A percentile compares a stretch with the other conserved stretches of the same genome.
Evolutionary conservation across 2,113 vertebrate species (phyloP).

Genomic region (Ctenodactylus gundi): DNA sequence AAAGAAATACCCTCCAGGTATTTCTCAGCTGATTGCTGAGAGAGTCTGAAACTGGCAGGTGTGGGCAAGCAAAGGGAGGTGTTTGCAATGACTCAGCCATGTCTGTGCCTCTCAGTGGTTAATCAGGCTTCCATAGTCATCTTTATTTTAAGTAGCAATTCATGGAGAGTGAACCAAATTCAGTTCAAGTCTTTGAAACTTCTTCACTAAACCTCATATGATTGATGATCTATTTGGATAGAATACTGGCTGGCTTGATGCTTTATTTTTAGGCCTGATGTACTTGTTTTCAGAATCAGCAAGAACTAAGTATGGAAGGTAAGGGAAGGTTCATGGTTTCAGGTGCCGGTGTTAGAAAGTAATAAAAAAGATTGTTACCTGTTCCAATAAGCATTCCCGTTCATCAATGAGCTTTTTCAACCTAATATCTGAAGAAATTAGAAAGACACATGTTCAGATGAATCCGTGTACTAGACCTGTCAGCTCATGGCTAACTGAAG

Average conservation of each 20-base stretch:
- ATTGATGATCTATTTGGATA: background rate
- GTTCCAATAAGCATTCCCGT: constrained; percentile 93
- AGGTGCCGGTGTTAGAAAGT: background rate
- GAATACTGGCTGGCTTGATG: background rate
- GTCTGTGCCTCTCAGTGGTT: accelerated
- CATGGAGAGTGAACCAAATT: accelerated
- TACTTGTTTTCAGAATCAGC: background rate
- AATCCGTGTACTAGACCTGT: accelerated
- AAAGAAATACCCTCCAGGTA: background rate
- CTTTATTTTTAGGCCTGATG: background rate
- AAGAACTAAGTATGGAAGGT: background rate
- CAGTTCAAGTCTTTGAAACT: background rate
- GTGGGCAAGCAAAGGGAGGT: accelerated
- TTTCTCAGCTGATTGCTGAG: background rate
- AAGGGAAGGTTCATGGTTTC: background rate
- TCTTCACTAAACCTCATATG: background rate
- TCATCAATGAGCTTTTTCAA: constrained; percentile 94
- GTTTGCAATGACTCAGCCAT: accelerated
- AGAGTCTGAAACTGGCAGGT: background rate
- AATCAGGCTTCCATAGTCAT: background rate
- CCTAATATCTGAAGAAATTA: constrained; percentile 89
- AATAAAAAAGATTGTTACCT: constrained; percentile 85
- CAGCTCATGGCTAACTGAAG: background rate
- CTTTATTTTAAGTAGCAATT: background rate
- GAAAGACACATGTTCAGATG: constrained; percentile 61